Evolutionary conservation across 2,113 vertebrate genomes (phyloP).

Genomic region (Heterocephalus glaber): DNA sequence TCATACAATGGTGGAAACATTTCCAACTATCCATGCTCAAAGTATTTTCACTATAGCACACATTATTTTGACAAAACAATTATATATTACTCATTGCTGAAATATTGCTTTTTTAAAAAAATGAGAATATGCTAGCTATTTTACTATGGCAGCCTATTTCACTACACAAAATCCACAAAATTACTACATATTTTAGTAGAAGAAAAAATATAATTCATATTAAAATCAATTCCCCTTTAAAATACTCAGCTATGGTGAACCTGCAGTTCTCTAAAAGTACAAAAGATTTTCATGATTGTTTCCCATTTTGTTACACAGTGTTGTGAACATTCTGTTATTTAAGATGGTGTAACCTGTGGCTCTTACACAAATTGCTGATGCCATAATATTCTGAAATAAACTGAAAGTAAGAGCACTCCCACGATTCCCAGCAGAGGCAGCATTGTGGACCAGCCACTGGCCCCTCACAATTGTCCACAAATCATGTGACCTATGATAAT

Average conservation of each 20-base stretch:
- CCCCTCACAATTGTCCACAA: background rate
- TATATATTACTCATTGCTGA: constrained; percentile 39
- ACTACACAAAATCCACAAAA: background rate
- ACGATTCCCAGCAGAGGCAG: background rate
- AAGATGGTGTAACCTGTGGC: background rate
- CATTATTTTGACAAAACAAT: background rate
- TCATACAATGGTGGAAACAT: background rate
- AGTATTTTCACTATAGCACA: background rate
- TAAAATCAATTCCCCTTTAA: constrained; percentile 14
- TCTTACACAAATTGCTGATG: background rate
- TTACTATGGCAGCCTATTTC: background rate
- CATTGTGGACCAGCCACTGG: background rate
- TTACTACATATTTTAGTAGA: background rate
- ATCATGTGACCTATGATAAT: background rate
- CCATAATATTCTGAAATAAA: background rate
- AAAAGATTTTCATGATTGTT: background rate
- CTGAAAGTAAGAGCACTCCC: background rate
- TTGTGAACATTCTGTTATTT: background rate
- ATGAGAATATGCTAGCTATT: background rate
- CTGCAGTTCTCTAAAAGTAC: background rate
- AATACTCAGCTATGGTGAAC: background rate
- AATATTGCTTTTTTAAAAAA: background rate
- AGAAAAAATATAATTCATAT: constrained; percentile 15
- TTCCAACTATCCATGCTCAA: background rate
- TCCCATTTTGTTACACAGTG: background rate